Conservation (phyloP, 2,888 invertebrate genomes). For the Drosophila phalerata region DNA sequence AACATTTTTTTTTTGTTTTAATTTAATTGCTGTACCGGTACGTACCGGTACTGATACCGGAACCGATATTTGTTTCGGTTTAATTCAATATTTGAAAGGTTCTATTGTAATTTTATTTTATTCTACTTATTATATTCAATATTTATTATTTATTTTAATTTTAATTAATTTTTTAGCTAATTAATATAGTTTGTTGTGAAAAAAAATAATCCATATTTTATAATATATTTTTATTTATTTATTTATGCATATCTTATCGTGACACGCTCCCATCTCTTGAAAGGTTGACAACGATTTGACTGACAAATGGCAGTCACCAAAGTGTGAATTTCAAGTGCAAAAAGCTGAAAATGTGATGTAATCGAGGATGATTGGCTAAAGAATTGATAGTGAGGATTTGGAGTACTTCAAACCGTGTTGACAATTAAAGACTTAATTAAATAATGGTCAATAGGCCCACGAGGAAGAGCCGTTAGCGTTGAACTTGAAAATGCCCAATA, state of each 20-base stretch:
- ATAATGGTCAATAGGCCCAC: conserved; percentile 65
- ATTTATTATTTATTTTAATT: not conserved
- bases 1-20: too few species aligned
- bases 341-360: conserved; percentile 46
- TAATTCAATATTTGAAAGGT: too few species aligned
- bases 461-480: conserved; percentile 67
- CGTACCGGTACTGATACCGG: too few species aligned
- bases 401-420: conserved; percentile 5
- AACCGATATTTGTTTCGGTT: too few species aligned
- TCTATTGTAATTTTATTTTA: too few species aligned
- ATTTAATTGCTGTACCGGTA: too few species aligned
- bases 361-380: conserved; percentile 38
- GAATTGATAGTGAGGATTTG: conserved; percentile 10
- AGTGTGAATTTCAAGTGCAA: conserved; percentile 54
- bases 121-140: too few species aligned
- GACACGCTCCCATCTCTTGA: conserved; percentile 11
- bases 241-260: not conserved
- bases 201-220: too few species aligned
- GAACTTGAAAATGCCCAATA: conserved; percentile 66
- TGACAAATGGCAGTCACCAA: conserved; percentile 31
- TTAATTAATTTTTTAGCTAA: too few species aligned
- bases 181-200: not conserved
- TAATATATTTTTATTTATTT: too few species aligned
- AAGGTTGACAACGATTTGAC: conserved; percentile 27
- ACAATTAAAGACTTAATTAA: conserved; percentile 72